Evolutionary conservation across 2,797 vertebrate genomes (phyloP).

Genomic region (Muscicapa comitata): DNA sequence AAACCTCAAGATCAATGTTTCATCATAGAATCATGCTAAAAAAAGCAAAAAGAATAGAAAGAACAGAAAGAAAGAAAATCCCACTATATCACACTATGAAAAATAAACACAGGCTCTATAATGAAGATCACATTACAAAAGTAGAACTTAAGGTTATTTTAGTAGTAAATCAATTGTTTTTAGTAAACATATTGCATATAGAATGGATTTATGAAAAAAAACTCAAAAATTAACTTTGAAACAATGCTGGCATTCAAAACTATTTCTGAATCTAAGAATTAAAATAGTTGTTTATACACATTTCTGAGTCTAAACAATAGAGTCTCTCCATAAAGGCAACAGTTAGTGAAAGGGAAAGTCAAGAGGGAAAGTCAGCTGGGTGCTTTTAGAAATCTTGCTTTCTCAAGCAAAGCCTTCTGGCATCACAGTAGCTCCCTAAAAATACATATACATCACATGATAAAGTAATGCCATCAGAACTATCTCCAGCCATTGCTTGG

Average conservation of each 20-base stretch:
- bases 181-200: neutral
- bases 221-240: neutral
- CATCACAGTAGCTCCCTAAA: neutral
- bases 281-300: neutral
- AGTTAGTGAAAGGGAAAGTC: neutral
- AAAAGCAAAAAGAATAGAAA: neutral
- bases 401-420: neutral
- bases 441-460: neutral
- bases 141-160: neutral
- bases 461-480: neutral
- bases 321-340: neutral
- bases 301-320: neutral
- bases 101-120: neutral
- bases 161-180: neutral
- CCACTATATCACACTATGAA: neutral
- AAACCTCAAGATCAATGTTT: neutral
- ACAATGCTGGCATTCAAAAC: neutral
- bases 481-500: neutral
- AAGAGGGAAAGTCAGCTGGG: neutral
- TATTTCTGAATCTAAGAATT: neutral
- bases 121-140: neutral
- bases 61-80: neutral
- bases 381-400: neutral
- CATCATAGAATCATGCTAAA: neutral
- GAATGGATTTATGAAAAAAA: neutral